Conservation (phyloP, 64 coral and sea anemone species). For the Porites lutea region DNA sequence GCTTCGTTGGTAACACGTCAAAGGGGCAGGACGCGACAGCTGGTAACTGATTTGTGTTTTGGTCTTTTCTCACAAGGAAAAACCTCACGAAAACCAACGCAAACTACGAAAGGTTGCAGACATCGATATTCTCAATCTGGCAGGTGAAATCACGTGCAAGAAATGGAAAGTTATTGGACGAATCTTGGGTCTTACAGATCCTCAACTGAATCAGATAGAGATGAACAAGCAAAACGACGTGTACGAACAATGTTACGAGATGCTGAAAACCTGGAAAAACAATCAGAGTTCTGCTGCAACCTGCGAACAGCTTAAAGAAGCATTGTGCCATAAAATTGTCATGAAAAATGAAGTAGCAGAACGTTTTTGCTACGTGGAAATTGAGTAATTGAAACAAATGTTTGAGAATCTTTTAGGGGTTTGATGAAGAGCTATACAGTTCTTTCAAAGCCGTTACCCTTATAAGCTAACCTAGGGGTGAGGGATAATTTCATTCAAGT, state of each 20-base stretch:
- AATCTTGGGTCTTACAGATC: slow-evolving; percentile 46
- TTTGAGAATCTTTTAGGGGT: too few relatives aligned
- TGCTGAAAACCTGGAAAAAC: slow-evolving; percentile 39
- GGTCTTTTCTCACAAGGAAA: neutral
- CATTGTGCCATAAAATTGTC: slow-evolving; percentile 6
- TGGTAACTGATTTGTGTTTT: neutral
- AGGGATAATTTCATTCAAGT: too few relatives aligned
- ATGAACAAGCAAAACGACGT: slow-evolving; percentile 20
- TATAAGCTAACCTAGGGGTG: too few relatives aligned
- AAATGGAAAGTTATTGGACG: slow-evolving; percentile 55
- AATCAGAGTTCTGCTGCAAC: slow-evolving; percentile 18
- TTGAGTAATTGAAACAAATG: neutral
- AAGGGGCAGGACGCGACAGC: too few relatives aligned
- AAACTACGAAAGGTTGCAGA: neutral
- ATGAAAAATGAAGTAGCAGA: slow-evolving; percentile 23
- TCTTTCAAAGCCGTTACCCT: too few relatives aligned
- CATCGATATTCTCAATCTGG: slow-evolving; percentile 5
- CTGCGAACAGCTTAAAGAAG: slow-evolving; percentile 38
- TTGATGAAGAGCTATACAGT: too few relatives aligned
- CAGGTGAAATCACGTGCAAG: slow-evolving; percentile 11
- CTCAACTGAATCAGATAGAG: slow-evolving; percentile 34
- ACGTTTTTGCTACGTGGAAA: neutral
- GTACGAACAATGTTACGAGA: slow-evolving; percentile 59
- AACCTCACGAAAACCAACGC: neutral
- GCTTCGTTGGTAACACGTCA: too few relatives aligned